These are phyloP conservation scores for Pachypsylla venusta DNA, from an alignment of 1,140 invertebrate species.

Conservation along the genomic window DNA sequence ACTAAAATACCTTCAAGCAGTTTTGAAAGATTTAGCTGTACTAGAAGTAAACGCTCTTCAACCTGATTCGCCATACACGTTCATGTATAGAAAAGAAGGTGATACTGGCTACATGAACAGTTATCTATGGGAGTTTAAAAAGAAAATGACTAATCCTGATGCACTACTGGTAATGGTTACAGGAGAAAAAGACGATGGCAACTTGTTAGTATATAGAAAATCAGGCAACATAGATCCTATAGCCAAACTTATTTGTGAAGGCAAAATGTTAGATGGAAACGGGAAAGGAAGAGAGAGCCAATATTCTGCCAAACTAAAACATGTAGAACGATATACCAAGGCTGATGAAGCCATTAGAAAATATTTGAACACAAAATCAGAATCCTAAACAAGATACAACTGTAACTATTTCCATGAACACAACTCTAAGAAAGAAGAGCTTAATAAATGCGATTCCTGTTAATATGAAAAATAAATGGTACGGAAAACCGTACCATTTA, in stretches of 20 bases:
- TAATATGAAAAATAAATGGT: no score
- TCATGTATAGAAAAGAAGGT: background rate
- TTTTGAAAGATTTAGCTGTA: background rate
- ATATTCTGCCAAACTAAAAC: background rate
- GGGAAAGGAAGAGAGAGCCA: slow-evolving; percentile 4
- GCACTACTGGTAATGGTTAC: background rate
- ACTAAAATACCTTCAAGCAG: background rate
- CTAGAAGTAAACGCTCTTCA: background rate
- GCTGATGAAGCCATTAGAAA: background rate
- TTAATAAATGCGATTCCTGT: no score
- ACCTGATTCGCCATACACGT: background rate
- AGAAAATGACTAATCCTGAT: background rate
- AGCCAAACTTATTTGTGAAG: background rate
- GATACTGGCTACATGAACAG: background rate
- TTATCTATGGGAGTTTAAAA: background rate
- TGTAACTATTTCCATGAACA: no score
- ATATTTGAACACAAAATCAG: background rate
- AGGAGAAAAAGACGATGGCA: background rate
- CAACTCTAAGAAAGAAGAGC: no score
- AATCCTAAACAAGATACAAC: no score
- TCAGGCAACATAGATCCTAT: background rate
- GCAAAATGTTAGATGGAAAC: background rate
- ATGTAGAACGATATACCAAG: background rate
- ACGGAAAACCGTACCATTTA: no score
- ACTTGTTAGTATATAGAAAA: background rate